These are phyloP conservation scores for Tholera decimalis DNA, from an alignment of 2,888 invertebrate species.

Conservation along the genomic window DNA sequence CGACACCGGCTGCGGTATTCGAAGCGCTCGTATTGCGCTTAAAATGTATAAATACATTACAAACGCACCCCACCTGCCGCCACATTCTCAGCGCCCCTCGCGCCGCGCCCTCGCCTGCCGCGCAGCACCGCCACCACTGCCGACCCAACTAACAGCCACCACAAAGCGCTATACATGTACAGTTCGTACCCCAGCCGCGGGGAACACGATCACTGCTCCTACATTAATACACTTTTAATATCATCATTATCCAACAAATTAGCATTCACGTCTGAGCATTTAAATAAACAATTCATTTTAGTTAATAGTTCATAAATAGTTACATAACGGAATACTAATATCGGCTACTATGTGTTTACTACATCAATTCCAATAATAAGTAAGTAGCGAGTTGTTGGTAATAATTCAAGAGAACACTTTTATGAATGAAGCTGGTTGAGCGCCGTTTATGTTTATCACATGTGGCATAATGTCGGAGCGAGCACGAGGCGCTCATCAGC, in stretches of 20 bases:
- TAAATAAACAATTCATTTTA: conserved; percentile 64
- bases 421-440: conserved; percentile 80
- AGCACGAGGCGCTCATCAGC: conserved; percentile 60
- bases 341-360: conserved; percentile 74
- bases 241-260: conserved; percentile 61
- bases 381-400: conserved; percentile 64
- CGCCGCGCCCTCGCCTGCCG: conserved; percentile 6
- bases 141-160: conserved; percentile 21
- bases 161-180: conserved; percentile 19
- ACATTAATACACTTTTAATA: conserved; percentile 48
- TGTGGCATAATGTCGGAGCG: conserved; percentile 69
- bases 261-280: conserved; percentile 59
- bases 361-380: conserved; percentile 74
- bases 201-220: conserved; percentile 3
- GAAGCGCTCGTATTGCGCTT: conserved; percentile 47
- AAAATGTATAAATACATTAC: conserved; percentile 51
- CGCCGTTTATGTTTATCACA: conserved; percentile 80
- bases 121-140: conserved; percentile 27
- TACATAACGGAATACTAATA: conserved; percentile 65
- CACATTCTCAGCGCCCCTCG: conserved; percentile 56
- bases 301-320: conserved; percentile 65
- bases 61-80: conserved; percentile 57
- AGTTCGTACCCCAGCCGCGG: neutral
- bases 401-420: conserved; percentile 80
- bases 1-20: conserved; percentile 35